These are phyloP conservation scores for Naso thynnoides DNA, from an alignment of 2,797 vertebrate genomes.

Conservation along the genomic window DNA sequence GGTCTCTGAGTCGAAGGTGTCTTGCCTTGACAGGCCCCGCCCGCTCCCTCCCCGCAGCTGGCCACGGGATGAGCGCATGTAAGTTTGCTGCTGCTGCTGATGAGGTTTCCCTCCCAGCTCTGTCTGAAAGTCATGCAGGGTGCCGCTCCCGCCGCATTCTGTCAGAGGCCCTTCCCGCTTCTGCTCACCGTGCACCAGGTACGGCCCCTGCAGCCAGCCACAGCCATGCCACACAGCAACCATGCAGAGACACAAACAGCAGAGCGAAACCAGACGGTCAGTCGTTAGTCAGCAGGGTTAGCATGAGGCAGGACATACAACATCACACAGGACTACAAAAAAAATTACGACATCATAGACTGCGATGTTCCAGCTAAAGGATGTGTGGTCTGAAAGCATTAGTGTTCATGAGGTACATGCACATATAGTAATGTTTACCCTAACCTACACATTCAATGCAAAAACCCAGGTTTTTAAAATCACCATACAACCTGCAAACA, in stretches of 20 bases:
- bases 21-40: conserved; percentile 91
- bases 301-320: conserved; percentile 17
- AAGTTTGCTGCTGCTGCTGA: conserved; percentile 79
- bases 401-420: conserved; percentile 22
- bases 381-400: conserved; percentile 9
- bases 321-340: not conserved
- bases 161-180: conserved; percentile 86
- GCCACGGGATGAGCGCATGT: conserved; percentile 83
- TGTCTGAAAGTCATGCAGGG: conserved; percentile 87
- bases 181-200: conserved; percentile 92
- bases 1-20: conserved; percentile 95
- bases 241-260: conserved; percentile 83
- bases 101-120: conserved; percentile 85
- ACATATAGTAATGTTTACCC: not conserved
- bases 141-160: conserved; percentile 83
- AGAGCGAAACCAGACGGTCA: conserved; percentile 70
- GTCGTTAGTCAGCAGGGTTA: conserved; percentile 73
- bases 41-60: conserved; percentile 81
- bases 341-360: not conserved
- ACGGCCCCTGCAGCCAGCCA: conserved; percentile 88
- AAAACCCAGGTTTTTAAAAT: not conserved
- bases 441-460: not conserved
- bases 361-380: not conserved
- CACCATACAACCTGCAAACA: conserved; percentile 21
- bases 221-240: conserved; percentile 72